Evolutionary conservation across 2,888 invertebrate genomes (phyloP).

Genomic region (Carpatolechia fugitivella): DNA sequence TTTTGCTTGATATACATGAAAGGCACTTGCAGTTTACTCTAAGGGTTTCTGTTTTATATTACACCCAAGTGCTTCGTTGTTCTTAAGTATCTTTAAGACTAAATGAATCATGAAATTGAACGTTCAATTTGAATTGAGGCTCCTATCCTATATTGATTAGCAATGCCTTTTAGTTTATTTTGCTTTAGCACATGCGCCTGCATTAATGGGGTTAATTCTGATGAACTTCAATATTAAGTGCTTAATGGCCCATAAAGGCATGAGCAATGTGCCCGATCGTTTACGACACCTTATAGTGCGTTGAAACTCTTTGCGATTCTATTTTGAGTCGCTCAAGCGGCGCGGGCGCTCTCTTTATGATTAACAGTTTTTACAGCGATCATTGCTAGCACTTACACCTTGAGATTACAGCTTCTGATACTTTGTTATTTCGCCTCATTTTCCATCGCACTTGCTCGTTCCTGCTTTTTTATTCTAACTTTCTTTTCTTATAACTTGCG

Average conservation of each 20-base stretch:
- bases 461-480: neutral
- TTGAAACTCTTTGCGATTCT: constrained; percentile 51
- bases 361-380: constrained; percentile 61
- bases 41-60: neutral
- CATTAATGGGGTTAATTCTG: constrained; percentile 33
- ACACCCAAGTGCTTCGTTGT: neutral
- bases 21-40: neutral
- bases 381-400: constrained; percentile 30
- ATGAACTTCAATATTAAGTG: constrained; percentile 42
- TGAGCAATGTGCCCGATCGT: constrained; percentile 41
- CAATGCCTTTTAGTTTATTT: constrained; percentile 42
- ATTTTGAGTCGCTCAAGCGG: constrained; percentile 59
- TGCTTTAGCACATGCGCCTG: constrained; percentile 29
- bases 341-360: constrained; percentile 44
- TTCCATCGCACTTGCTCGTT: constrained; percentile 9
- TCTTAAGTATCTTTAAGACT: neutral
- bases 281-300: constrained; percentile 54
- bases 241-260: constrained; percentile 58
- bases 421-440: constrained; percentile 32
- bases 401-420: constrained; percentile 18
- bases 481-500: neutral
- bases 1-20: neutral
- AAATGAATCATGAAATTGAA: constrained; percentile 12
- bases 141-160: neutral
- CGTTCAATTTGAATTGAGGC: neutral